A percentile compares a stretch with the other conserved stretches of the same genome.
Evolutionary conservation across 2,797 vertebrate genomes (phyloP).

Genomic region (Eidolon dupreanum): DNA sequence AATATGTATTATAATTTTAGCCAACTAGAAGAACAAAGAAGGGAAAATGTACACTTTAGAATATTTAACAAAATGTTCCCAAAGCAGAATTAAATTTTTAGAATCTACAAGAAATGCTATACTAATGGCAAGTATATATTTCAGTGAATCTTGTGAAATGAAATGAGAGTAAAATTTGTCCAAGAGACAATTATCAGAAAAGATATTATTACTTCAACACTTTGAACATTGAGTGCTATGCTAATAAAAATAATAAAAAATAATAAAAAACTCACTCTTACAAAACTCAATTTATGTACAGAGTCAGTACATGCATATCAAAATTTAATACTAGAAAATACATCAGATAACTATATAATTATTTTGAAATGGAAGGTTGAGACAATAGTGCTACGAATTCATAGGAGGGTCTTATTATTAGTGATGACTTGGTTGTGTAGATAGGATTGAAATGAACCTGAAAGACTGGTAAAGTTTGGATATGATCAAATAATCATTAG

Average conservation of each 20-base stretch:
- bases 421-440: neutral
- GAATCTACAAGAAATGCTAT: neutral
- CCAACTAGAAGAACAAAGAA: neutral
- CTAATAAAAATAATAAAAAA: neutral
- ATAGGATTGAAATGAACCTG: neutral
- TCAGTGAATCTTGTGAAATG: neutral
- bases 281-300: constrained; percentile 24
- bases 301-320: neutral
- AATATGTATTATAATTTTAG: neutral
- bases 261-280: neutral
- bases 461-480: neutral
- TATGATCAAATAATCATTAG: neutral
- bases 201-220: neutral
- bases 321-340: constrained; percentile 27
- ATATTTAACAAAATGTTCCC: neutral
- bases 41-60: neutral
- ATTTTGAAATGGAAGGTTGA: constrained; percentile 29
- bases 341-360: neutral
- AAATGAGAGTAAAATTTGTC: constrained; percentile 29
- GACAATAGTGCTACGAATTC: neutral
- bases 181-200: neutral
- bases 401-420: neutral
- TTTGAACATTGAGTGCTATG: neutral
- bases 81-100: neutral
- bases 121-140: neutral